Evolutionary conservation across 2,113 vertebrate genomes (phyloP).

Genomic region (Tachysurus fulvidraco): DNA sequence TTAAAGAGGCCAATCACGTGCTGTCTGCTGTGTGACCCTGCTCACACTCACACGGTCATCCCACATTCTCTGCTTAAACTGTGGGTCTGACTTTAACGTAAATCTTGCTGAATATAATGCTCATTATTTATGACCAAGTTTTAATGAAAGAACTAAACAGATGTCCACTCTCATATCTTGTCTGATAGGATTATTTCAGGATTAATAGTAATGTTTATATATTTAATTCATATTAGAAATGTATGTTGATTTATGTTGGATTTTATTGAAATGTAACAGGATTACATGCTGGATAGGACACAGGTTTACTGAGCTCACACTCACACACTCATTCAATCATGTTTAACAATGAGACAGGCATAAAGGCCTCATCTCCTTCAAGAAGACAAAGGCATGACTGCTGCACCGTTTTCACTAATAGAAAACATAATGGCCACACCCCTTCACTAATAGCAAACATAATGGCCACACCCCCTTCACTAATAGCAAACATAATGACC

Average conservation of each 20-base stretch:
- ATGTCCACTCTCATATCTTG: no score
- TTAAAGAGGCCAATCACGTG: slow-evolving; percentile 11
- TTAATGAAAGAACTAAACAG: neutral
- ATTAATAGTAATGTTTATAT: neutral
- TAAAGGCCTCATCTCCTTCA: neutral
- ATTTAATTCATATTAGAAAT: neutral
- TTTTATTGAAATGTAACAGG: neutral
- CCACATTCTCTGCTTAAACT: neutral
- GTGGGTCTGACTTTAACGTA: neutral
- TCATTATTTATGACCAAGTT: neutral
- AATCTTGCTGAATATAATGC: neutral
- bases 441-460: neutral
- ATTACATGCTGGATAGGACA: neutral
- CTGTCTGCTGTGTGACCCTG: slow-evolving; percentile 21
- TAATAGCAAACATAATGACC: no score
- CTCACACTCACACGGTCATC: neutral
- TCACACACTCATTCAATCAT: neutral
- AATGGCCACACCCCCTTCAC: no score
- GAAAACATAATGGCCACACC: neutral
- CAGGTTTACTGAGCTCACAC: neutral
- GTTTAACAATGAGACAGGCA: no score
- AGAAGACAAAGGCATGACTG: neutral
- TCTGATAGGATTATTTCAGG: neutral
- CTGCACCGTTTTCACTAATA: neutral
- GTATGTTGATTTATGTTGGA: neutral